Percentiles rank a stretch among this genome's conserved stretches.
phyloP scores from a whole-genome alignment of 2,113 vertebrate species.

The Zosterops lateralis region DNA sequence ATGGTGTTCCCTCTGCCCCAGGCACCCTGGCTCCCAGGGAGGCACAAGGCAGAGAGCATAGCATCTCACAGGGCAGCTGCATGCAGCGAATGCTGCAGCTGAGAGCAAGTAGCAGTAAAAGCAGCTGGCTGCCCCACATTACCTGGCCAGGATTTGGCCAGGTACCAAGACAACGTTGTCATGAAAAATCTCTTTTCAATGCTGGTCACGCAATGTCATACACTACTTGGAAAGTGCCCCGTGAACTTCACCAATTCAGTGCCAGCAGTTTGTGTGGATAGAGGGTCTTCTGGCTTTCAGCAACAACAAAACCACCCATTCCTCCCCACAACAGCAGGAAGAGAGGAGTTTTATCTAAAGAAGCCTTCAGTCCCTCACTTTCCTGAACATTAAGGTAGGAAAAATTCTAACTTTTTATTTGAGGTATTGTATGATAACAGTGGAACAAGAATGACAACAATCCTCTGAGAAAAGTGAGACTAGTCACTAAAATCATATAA shows the following conservation, averaged over 20 bases:
- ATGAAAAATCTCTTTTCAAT: neutral
- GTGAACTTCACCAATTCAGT: rapidly evolving
- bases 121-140: neutral
- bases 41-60: neutral
- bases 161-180: neutral
- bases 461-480: neutral
- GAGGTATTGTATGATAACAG: neutral
- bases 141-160: neutral
- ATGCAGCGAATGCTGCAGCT: neutral
- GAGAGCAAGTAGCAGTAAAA: neutral
- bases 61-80: neutral
- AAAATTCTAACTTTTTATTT: neutral
- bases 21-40: rapidly evolving
- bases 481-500: neutral
- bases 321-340: neutral
- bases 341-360: neutral
- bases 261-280: neutral
- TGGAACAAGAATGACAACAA: neutral
- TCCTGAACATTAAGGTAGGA: neutral
- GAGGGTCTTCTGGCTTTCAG: neutral
- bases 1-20: neutral
- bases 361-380: neutral
- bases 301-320: neutral
- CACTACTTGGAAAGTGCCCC: neutral
- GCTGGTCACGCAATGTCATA: neutral